Base-by-base conservation (phyloP, 2,113 vertebrate genomes). In the Erythrocebus patas region DNA sequence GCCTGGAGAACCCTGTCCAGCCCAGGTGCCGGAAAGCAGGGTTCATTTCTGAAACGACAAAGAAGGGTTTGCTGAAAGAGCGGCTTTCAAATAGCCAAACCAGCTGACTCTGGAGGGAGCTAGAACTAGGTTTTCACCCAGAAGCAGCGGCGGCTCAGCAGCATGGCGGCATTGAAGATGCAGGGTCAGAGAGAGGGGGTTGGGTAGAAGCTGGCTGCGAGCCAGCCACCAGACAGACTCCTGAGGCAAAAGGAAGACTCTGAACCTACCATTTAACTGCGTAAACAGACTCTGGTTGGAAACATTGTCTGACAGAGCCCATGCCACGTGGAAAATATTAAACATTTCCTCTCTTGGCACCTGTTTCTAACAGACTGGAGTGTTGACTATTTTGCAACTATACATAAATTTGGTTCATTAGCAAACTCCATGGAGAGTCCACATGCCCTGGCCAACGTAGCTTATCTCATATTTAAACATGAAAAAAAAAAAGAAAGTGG, bases 321-420 rank as follows among this genome's bases (percentile, higher is more conserved):
- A 48, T 25, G 81, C 95, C 81, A 70, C 6, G 20, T 14, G 59
- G 75, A 97, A 93, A 95, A 92, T 72, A 97, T 84, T 50, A 94
- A 96, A 96, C 87, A 91, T 84, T 97, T 97, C 95, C 84, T 96
- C 75, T 59, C 70, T 70, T 87, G 84, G 81, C 93, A 97, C 96
- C 94, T 97, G 95, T 75, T 96, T 95, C 94, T 92, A 95, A 93
- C 6, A 3, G 52, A 66, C 88, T 68, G 23, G 89, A 88, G 76
- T 73, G 25, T 68, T 90, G 87, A 83, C 72, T 75, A 4, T 64
- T 93, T 91, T 72, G 70, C n/a, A 59, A 90, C 25, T 38, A n/a
- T 48, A 66, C 18, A 84, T 61, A 90, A 84, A 81, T 72, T 75
- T 40, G 66, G 87, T 94, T 97, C 25, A 7, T 87, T 92, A 73